These are phyloP conservation scores for Daubentonia madagascariensis DNA, from an alignment of 2,113 vertebrate genomes.

Conservation along the genomic window DNA sequence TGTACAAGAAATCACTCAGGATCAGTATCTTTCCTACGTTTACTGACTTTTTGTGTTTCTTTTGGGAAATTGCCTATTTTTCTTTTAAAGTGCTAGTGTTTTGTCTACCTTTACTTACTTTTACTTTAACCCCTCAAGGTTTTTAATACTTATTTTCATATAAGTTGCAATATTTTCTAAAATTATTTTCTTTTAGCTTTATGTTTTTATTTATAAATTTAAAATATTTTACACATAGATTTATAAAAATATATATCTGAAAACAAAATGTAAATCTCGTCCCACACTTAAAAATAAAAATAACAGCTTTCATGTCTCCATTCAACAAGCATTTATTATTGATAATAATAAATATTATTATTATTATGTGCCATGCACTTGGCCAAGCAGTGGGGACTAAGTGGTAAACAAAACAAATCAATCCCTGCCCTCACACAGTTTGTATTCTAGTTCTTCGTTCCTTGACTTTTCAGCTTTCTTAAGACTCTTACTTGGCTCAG, in stretches of 20 bases:
- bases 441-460: background rate
- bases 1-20: background rate
- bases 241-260: background rate
- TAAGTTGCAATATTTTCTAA: background rate
- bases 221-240: background rate
- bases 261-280: background rate
- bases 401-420: background rate
- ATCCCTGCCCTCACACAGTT: background rate
- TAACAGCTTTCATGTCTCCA: background rate
- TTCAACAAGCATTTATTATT: background rate
- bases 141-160: constrained; percentile 26
- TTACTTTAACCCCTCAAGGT: background rate
- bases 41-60: constrained; percentile 37
- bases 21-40: background rate
- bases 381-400: background rate
- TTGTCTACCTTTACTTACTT: background rate
- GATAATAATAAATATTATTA: background rate
- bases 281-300: background rate
- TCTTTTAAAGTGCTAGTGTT: constrained; percentile 32
- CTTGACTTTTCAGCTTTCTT: background rate
- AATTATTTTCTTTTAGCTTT: background rate
- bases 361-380: background rate
- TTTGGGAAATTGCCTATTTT: constrained; percentile 27
- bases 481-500: background rate
- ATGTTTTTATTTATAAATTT: constrained; percentile 7